A percentile compares a stretch with the other conserved stretches of the same genome.
These are phyloP conservation scores for Melanaphis sacchari DNA, from an alignment of 1,140 invertebrate species.

Conservation along the genomic window DNA sequence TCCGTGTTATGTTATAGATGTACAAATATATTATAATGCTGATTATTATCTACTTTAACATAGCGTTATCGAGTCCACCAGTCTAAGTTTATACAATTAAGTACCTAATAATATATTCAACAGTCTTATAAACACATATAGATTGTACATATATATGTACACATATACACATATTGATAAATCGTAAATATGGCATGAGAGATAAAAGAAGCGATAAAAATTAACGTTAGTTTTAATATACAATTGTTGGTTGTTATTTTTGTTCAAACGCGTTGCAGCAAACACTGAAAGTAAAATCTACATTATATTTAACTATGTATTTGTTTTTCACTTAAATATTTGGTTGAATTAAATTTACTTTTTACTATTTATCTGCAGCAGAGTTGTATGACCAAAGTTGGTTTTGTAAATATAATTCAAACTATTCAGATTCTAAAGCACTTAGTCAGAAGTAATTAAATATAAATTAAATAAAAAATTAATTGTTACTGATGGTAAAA, in stretches of 20 bases:
- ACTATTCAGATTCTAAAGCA: no score
- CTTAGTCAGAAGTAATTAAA: no score
- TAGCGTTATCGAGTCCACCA: neutral
- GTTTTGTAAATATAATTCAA: neutral
- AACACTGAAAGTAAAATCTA: neutral
- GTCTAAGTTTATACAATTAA: neutral
- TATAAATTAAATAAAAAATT: no score
- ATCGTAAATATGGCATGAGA: neutral
- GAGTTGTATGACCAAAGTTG: neutral
- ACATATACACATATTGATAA: neutral
- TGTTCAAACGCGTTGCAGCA: neutral
- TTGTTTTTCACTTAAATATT: neutral
- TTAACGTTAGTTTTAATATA: neutral
- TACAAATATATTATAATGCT: neutral
- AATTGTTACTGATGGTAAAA: neutral
- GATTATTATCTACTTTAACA: conserved; percentile 3
- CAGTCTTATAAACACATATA: neutral
- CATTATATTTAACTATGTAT: neutral
- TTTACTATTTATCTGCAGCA: neutral
- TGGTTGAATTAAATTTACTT: neutral
- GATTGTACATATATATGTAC: neutral
- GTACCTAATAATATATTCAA: neutral
- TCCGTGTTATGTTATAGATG: neutral
- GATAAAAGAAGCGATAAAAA: conserved; percentile 7
- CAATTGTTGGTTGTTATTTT: neutral